Evolutionary conservation across 2,113 vertebrate genomes (phyloP), one percentile per base, ranked within the genome.

Genomic region (human): DNA sequence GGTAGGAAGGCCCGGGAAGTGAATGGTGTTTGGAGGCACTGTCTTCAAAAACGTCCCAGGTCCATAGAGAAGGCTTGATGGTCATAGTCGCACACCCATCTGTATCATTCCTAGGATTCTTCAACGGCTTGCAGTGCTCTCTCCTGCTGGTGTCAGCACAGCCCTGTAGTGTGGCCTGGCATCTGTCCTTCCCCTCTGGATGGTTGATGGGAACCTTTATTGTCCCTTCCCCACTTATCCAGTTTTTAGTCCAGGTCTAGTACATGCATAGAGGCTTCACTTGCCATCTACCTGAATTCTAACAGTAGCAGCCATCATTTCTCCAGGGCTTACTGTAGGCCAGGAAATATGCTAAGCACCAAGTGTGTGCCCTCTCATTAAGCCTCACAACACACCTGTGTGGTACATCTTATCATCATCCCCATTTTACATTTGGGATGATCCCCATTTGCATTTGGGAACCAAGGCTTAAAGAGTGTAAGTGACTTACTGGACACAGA

Each of bases 301-400:
- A 43, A 76, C 11, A 64, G 8, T 8, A 23, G 27, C 6, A 27
- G 55, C 75, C 18, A 14, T 40, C 30, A 32, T 52, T 52, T 83
- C 76, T 82, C 13, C 43, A 68, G 14, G 32, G 43, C 35, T 80
- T 25, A 16, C 6, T 18, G 5, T 38, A 48, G 38, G 25, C 70
- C 23, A 35, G 89, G 43, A 89, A 73, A 35, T 40, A 13, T 68
- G 75, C 27, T 57, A 8, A 40, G 38, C 45, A 5, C 45, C 11
- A 0, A 0, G 5, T 2, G 0, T 64, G 20, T 2, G n/a, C 32
- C 45, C 79, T 90, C 13, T 80, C 40, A 9, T 14, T 22, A 20
- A 70, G 18, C 52, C 35, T 81, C 55, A 55, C 30, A 9, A 2
- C 40, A 50, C 20, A 50, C 61, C 68, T 64, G 25, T n/a, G n/a